phyloP scores from a whole-genome alignment of 2,888 invertebrate genomes.

The Phasia obesa region DNA sequence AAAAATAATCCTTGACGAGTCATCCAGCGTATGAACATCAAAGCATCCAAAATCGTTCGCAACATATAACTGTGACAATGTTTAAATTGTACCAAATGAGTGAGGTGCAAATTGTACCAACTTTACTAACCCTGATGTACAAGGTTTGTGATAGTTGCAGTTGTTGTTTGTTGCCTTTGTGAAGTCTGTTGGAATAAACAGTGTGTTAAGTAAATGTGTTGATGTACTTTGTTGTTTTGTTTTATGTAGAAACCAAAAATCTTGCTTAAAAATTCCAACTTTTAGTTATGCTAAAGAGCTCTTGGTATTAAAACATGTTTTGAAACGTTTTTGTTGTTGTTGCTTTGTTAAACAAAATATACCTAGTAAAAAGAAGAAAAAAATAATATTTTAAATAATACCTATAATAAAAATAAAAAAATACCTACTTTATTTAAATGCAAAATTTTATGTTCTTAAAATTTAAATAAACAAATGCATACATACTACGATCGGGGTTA shows the following conservation, averaged over 20 bases:
- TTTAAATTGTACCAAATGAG: too few species aligned
- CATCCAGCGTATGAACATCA: too few species aligned
- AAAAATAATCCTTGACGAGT: too few species aligned
- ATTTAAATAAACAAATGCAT: background rate
- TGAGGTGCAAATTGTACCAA: too few species aligned
- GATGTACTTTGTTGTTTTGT: background rate
- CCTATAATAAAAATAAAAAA: background rate
- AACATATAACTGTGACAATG: too few species aligned
- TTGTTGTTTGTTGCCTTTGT: conserved; percentile 5
- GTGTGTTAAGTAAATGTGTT: background rate
- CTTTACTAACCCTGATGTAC: too few species aligned
- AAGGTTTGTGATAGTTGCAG: conserved; percentile 13
- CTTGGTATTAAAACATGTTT: conserved; percentile 80
- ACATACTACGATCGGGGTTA: conserved; percentile 7
- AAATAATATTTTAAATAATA: conserved; percentile 32
- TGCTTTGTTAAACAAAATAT: conserved; percentile 66
- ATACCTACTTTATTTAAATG: background rate
- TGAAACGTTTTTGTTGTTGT: conserved; percentile 70
- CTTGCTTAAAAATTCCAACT: conserved; percentile 41
- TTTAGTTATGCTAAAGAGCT: conserved; percentile 77
- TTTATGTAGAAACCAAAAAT: conserved; percentile 41
- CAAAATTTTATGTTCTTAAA: background rate
- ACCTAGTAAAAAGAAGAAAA: too few species aligned
- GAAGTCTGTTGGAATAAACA: conserved; percentile 10
- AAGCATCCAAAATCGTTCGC: too few species aligned